Evolutionary conservation across 2,797 vertebrate genomes (phyloP).

Genomic region (Huso huso): DNA sequence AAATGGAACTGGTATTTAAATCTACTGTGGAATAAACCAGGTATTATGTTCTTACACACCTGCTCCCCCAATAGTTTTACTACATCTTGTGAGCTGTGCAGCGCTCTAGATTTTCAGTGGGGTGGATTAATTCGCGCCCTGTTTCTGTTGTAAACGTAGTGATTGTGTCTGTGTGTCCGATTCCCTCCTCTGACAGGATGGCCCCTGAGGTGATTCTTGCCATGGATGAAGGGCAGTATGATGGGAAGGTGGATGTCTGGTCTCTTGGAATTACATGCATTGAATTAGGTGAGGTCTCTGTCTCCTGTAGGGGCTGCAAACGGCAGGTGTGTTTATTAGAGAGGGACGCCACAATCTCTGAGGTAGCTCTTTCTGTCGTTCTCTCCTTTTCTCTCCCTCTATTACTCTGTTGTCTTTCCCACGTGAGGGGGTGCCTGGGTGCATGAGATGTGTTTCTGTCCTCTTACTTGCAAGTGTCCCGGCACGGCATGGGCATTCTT

Average conservation of each 20-base stretch:
- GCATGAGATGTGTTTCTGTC: too few relatives aligned
- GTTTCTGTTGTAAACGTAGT: too few relatives aligned
- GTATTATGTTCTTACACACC: too few relatives aligned
- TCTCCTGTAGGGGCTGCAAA: constrained; percentile 2
- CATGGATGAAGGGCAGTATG: constrained; percentile 99
- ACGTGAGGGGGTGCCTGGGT: background rate
- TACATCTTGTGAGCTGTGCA: too few relatives aligned
- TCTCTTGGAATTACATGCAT: constrained; percentile 98
- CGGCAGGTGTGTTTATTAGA: background rate
- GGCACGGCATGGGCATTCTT: too few relatives aligned
- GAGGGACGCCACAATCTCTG: background rate
- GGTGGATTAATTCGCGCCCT: too few relatives aligned
- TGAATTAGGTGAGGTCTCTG: constrained; percentile 80
- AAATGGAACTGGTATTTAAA: too few relatives aligned
- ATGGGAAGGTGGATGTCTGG: constrained; percentile 98
- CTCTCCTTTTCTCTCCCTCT: background rate
- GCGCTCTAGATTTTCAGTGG: too few relatives aligned
- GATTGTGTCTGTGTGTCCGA: too few relatives aligned
- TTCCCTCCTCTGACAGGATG: constrained; percentile 69
- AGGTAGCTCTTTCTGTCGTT: background rate
- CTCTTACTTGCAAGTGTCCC: too few relatives aligned
- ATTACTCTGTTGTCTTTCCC: background rate
- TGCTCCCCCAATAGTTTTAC: too few relatives aligned
- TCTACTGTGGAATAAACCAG: too few relatives aligned
- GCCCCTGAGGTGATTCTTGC: constrained; percentile 98